Evolutionary conservation across 2,888 invertebrate species (phyloP), one percentile per base, ranked within the genome.

Genomic region (Xylocampa areola): DNA sequence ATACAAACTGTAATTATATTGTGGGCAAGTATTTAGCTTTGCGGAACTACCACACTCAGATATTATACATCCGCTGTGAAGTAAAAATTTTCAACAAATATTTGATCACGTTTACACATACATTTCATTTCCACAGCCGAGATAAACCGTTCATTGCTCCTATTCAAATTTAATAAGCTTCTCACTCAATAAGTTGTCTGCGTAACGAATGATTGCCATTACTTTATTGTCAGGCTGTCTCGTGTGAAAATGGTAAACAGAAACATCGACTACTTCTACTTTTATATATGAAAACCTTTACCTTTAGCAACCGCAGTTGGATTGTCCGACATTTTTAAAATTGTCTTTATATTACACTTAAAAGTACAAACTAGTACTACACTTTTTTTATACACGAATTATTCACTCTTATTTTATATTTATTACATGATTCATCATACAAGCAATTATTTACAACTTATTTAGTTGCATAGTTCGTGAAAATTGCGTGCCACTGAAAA

Each of bases 251-350:
- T 39, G 19, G 1, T 10, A 45, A 55, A 55, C 39, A 61, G 4
- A 49, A 5, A 23, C 16, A 41, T 17, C n/a, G 0, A 37, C 4
- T 19, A 44, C 40, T n/a, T n/a, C n/a, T 29, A 63, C 16, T 47
- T 1, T 30, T 48, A 57, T 27, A n/a, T 27, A 36, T 40, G 11
- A 60, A 49, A 65, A 51, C 49, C 64, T 66, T 84, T 89, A 89
- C 89, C 89, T 87, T 87, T 84, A 47, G 85, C 76, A 35, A 88
- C 85, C 61, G 89, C 79, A 14, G 88, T 79, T 37, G 88, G 87
- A 67, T 86, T 82, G 58, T 80, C 81, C 45, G 90, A 87, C 91
- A 91, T 91, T 40, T 71, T 80, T 50, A 43, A 33, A 45, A 53
- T 5, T 64, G 47, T 71, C 51, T 71, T 73, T 75, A 52, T 52